phyloP scores from a whole-genome alignment of 2,113 vertebrate species.

The Caranx melampygus region DNA sequence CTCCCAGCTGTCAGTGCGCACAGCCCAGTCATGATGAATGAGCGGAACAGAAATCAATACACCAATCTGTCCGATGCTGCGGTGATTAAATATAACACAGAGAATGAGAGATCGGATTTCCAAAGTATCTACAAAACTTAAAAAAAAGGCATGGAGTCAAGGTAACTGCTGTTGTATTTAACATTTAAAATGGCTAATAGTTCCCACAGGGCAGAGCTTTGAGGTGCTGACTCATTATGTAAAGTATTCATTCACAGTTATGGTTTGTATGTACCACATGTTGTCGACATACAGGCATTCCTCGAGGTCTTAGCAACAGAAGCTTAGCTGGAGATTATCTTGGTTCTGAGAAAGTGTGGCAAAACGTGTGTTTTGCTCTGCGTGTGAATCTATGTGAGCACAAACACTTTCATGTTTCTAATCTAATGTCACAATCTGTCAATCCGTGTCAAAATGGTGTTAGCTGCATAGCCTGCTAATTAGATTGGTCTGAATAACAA shows the following conservation, averaged over 20 bases:
- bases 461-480: background rate
- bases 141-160: background rate
- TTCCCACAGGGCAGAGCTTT: background rate
- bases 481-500: background rate
- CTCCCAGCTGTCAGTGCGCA: slow-evolving; percentile 22
- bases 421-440: background rate
- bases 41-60: slow-evolving; percentile 62
- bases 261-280: slow-evolving; percentile 36
- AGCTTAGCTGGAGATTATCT: slow-evolving; percentile 63
- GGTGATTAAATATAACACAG: slow-evolving; percentile 45
- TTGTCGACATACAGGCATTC: slow-evolving; percentile 58
- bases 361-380: slow-evolving; percentile 11
- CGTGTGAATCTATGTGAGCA: background rate
- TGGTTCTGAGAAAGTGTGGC: slow-evolving; percentile 19
- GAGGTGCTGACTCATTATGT: slow-evolving; percentile 30
- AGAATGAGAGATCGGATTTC: slow-evolving; percentile 21
- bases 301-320: slow-evolving; percentile 61
- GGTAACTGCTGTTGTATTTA: background rate
- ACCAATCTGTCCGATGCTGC: slow-evolving; percentile 26
- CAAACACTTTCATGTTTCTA: background rate
- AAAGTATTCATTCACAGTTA: slow-evolving; percentile 38
- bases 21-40: slow-evolving; percentile 34
- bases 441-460: background rate
- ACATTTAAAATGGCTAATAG: background rate
- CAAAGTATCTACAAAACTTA: background rate